Evolutionary conservation across 2,888 invertebrate genomes (phyloP), one percentile per base, ranked within the genome.

Genomic region (Mantis religiosa): DNA sequence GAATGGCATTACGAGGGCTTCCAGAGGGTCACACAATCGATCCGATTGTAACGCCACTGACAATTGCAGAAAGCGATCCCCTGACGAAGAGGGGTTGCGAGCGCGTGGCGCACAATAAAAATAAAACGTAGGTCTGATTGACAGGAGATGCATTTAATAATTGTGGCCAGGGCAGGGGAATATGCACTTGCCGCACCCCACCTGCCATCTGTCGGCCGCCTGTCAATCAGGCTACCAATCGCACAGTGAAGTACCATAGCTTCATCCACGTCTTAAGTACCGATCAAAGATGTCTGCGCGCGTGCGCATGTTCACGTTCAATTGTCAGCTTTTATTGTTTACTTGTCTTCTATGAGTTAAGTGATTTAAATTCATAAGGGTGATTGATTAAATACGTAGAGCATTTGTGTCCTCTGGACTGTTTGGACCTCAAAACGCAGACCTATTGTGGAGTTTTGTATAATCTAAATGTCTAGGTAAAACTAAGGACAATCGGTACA

Each of bases 141-240:
- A 87, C 87, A 87, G 87, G 82, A 87, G 87, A 87, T 87, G 87
- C 87, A 87, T 87, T 87, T 87, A 87, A 87, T 87, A 87, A 87
- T 82, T 87, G 87, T 87, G 87, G 87, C 54, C 54, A 71, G 54
- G 25, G 6, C 54, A 71, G 54, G 54, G 54, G 54, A 25, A 71
- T 71, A 71, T 71, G 54, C 54, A 71, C 54, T 71, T 25, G 54
- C 54, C 82, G 82, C 82, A 82, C 87, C 28, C 81, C 82, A 82
- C 82, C 87, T 82, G 87, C 87, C 82, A 30, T 82, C 87, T 82
- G 82, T 34, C 82, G 82, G 28, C 87, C 54, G 54, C 54, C 54
- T 71, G 54, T 71, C 54, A 71, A 71, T 71, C 54, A 71, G 54
- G 6, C 20, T 25, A 71, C 20, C 54, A 71, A 71, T 71, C 54